Conservation (phyloP, 2,113 vertebrate species). For the Cariama cristata region DNA sequence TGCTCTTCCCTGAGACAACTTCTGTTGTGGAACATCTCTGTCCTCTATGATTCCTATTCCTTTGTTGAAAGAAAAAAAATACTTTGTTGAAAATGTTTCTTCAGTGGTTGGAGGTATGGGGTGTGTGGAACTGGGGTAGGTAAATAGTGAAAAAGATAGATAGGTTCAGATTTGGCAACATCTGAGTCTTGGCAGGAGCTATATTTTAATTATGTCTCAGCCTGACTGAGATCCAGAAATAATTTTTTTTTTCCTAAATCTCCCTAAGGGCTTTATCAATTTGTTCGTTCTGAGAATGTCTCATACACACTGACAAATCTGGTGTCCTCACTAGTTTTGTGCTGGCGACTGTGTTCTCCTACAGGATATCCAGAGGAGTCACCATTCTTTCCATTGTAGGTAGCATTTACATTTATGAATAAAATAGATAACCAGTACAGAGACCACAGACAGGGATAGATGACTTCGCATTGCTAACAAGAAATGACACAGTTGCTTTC, state of each 20-base stretch:
- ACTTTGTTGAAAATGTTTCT: neutral
- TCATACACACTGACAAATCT: neutral
- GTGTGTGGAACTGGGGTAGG: neutral
- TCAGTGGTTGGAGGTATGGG: neutral
- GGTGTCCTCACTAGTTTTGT: neutral
- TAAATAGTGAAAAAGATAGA: neutral
- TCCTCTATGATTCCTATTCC: neutral
- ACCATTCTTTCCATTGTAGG: neutral
- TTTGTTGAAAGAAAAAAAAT: neutral
- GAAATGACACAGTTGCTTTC: neutral
- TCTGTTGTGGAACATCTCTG: neutral
- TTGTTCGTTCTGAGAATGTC: neutral
- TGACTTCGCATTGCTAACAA: neutral
- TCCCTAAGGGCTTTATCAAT: neutral
- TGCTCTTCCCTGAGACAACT: neutral
- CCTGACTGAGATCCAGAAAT: neutral
- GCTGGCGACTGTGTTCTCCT: neutral
- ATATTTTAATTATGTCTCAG: neutral
- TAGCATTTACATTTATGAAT: neutral
- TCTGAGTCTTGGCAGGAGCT: neutral
- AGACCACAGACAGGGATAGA: neutral
- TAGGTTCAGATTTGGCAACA: neutral
- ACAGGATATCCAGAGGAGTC: neutral
- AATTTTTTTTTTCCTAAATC: neutral
- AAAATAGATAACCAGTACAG: neutral